Conservation (phyloP, 1,140 invertebrate species). For the Amyelois transitella region DNA sequence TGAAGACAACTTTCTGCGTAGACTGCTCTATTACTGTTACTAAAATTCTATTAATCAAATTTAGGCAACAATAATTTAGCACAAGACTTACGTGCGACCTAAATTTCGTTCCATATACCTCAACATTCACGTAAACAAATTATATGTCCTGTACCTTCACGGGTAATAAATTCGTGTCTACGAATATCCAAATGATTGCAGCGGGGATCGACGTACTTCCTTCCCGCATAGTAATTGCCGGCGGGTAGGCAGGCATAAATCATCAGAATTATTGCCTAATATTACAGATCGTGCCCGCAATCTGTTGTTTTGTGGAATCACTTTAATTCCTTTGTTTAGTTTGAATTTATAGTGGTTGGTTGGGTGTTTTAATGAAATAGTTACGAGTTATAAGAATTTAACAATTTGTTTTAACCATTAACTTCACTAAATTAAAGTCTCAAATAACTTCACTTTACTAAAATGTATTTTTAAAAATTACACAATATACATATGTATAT, state of each 20-base stretch:
- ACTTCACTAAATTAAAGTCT: no score
- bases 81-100: no score
- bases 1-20: no score
- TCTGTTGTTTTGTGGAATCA: neutral
- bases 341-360: neutral
- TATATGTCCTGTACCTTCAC: neutral
- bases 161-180: neutral
- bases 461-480: no score
- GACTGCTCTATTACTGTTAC: no score
- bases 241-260: neutral
- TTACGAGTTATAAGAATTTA: neutral
- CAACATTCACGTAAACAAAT: neutral
- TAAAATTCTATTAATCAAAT: no score
- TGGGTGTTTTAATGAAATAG: neutral
- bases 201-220: neutral
- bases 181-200: neutral
- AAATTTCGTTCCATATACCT: no score
- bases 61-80: no score
- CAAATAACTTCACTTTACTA: no score
- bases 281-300: neutral
- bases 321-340: neutral
- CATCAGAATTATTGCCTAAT: neutral
- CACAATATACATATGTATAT: no score
- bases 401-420: neutral
- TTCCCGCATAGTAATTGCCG: neutral